phyloP scores from a whole-genome alignment of 2,113 vertebrate species.

The Psilopsiagon aymara region DNA sequence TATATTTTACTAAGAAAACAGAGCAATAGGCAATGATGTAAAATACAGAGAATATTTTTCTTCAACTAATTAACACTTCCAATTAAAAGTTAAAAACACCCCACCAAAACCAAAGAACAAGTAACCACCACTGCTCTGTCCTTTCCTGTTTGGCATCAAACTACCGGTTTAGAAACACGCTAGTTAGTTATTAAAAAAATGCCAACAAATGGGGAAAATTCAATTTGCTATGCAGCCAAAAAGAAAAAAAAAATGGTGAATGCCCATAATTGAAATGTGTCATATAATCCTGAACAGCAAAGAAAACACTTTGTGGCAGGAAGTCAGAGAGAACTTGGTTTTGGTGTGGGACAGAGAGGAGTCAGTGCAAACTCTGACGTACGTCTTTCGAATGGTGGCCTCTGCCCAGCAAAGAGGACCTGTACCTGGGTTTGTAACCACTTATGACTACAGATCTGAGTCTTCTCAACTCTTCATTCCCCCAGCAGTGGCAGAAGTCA shows the following conservation, averaged over 20 bases:
- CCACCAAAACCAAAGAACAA: neutral
- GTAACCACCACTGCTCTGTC: neutral
- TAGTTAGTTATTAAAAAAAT: neutral
- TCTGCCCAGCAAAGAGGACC: neutral
- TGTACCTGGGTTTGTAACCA: neutral
- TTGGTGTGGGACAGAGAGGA: conserved; percentile 44
- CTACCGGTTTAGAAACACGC: neutral
- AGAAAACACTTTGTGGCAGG: conserved; percentile 8
- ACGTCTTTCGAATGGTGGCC: neutral
- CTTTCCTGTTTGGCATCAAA: neutral
- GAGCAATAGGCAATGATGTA: neutral
- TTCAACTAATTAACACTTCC: neutral
- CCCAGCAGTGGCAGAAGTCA: neutral
- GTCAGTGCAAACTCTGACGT: neutral
- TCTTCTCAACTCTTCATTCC: neutral
- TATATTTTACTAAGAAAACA: neutral
- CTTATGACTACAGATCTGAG: neutral
- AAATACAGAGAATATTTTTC: neutral
- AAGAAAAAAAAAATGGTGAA: neutral
- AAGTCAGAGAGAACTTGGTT: conserved; percentile 42
- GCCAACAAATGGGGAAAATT: conserved; percentile 15
- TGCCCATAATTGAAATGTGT: conserved; percentile 20
- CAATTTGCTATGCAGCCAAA: neutral
- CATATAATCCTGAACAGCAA: neutral
- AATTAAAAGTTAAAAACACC: neutral